Conservation (phyloP, 2,797 vertebrate species). For the Alauda arvensis region DNA sequence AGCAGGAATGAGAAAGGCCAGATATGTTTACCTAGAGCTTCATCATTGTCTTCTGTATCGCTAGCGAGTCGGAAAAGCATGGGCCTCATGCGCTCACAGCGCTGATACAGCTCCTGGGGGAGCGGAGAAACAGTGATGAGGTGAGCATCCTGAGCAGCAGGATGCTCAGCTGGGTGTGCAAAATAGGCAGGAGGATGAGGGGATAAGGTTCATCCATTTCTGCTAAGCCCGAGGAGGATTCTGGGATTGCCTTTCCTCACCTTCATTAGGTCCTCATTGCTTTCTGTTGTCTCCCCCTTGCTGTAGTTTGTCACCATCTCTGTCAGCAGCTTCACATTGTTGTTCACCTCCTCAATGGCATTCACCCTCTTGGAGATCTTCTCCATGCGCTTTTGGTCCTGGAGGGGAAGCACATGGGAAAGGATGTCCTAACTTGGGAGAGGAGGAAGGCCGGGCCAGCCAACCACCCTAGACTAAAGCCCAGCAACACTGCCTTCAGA, state of each 20-base stretch:
- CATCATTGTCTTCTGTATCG: constrained; percentile 95
- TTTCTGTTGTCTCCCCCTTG: constrained; percentile 77
- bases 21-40: constrained; percentile 84
- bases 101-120: constrained; percentile 90
- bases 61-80: constrained; percentile 95
- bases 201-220: neutral
- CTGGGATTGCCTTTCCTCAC: constrained; percentile 58
- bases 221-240: neutral
- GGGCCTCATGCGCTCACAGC: constrained; percentile 96
- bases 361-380: constrained; percentile 94
- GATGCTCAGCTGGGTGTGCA: neutral
- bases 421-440: neutral
- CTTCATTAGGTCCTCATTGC: constrained; percentile 94
- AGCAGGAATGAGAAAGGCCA: neutral
- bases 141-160: neutral
- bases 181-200: neutral
- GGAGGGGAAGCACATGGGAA: neutral
- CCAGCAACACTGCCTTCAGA: neutral
- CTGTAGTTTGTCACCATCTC: constrained; percentile 90
- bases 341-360: constrained; percentile 95
- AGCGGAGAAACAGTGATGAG: neutral
- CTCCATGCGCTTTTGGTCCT: constrained; percentile 97
- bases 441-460: neutral
- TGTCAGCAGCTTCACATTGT: constrained; percentile 89
- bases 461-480: neutral